Evolutionary conservation across 2,113 vertebrate species (phyloP), one percentile per base, ranked within the genome.

Genomic region (Pimephales promelas): DNA sequence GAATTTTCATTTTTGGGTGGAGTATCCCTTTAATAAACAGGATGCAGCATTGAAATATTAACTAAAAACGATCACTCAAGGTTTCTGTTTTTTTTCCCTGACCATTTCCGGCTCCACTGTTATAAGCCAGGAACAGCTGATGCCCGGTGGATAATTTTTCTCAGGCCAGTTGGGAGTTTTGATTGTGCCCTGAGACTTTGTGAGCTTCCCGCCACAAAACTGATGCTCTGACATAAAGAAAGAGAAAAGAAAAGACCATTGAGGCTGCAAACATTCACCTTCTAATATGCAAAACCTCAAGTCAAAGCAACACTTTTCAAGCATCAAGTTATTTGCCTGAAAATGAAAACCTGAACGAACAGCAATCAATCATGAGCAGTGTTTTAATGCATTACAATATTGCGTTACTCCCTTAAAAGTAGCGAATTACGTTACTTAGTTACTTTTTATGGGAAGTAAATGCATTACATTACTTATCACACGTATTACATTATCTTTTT

Each of bases 71-170:
- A 61, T 78, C 59, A 47, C n/a, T 49, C 18, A 18, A 10, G 16
- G 31, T 4, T 80, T 70, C 49, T 52, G 34, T 10, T 40, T n/a
- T 64, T 28, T 54, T 59, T 40, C 45, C 47, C 91, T 75, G 52
- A 97, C 97, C 95, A 93, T 94, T 82, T 93, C 87, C 0, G 89
- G 90, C 16, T 95, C 94, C 52, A 95, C 96, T 0, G 95, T 92
- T 90, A 98, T 95, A 59, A 97, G 95, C 97, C 97, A 98, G 79
- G 96, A 96, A 89, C 97, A 98, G 90, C 92, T 97, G 90, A 95
- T 94, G 71, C 95, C 96, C 3, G 94, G 73, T 3, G 96, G 96
- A 84, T 98, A 98, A 75, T 97, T 94, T 1, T 94, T 95, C 31
- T 97, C 92, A 0, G 96, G 97, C 97, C 97, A 98, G 94, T 97